Conservation (phyloP, 2,113 vertebrate species). For the Taurulus bubalis region DNA sequence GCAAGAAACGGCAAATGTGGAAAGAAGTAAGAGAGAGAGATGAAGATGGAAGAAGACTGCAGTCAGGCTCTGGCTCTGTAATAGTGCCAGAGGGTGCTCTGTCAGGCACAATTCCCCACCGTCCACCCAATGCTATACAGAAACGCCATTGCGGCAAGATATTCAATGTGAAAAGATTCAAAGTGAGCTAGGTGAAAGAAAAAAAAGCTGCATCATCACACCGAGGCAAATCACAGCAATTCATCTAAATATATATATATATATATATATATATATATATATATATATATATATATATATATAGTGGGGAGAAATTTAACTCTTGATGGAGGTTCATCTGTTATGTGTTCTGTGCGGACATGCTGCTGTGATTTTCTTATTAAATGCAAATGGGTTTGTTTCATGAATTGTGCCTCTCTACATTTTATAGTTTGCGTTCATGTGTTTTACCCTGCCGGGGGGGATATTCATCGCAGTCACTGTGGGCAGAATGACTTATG, state of each 20-base stretch:
- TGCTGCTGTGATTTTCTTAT: conserved; percentile 48
- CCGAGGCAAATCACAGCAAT: conserved; percentile 35
- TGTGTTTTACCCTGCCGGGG: conserved; percentile 35
- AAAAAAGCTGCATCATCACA: conserved; percentile 44
- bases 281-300: too few species aligned
- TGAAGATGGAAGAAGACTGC: conserved; percentile 59
- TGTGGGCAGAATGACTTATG: conserved; percentile 75
- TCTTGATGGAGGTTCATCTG: conserved; percentile 30
- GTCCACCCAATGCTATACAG: conserved; percentile 59
- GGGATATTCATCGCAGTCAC: conserved; percentile 52
- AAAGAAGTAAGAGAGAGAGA: conserved; percentile 25
- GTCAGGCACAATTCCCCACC: conserved; percentile 70
- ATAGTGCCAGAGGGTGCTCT: conserved; percentile 62
- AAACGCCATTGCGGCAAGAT: conserved; percentile 63
- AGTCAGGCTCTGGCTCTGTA: conserved; percentile 61
- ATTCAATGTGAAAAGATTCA: conserved; percentile 66
- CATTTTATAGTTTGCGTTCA: conserved; percentile 37
- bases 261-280: too few species aligned
- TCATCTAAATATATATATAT: conserved; percentile 31
- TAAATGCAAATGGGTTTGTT: conserved; percentile 36
- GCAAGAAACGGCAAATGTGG: conserved; percentile 18
- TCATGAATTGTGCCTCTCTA: conserved; percentile 21
- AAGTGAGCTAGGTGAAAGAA: conserved; percentile 43
- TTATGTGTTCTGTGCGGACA: conserved; percentile 38
- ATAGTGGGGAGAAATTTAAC: background rate